Percentiles rank a stretch among this genome's conserved stretches.
Evolutionary conservation across 2,797 vertebrate genomes (phyloP).

Genomic region (Pangasius macronema): DNA sequence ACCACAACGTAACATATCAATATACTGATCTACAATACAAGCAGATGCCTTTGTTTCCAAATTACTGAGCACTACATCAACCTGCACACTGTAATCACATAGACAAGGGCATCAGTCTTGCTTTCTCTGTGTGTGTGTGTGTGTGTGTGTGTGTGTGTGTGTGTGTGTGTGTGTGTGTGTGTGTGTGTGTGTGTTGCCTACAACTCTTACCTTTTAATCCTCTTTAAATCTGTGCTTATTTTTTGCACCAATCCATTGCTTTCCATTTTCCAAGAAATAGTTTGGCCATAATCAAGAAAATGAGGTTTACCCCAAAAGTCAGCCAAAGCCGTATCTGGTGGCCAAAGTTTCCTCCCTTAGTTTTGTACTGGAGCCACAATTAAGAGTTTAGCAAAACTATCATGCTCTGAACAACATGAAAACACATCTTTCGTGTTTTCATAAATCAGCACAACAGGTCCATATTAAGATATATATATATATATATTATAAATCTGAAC

Average conservation of each 20-base stretch:
- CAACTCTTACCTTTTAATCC: neutral
- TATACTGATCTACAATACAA: neutral
- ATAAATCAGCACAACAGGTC: neutral
- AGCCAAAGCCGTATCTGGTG: slow-evolving; percentile 7
- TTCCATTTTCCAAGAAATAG: neutral
- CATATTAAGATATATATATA: neutral
- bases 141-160: neutral
- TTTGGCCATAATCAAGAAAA: slow-evolving; percentile 5
- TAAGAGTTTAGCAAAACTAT: neutral
- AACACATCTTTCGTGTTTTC: neutral
- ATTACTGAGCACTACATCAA: neutral
- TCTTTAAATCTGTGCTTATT: neutral
- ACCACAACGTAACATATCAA: neutral
- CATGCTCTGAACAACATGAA: neutral
- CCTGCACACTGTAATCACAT: neutral
- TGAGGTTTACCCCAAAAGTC: neutral
- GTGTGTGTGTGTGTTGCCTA: neutral
- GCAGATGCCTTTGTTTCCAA: neutral
- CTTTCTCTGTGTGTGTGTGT: neutral
- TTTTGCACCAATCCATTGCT: neutral
- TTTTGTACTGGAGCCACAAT: neutral
- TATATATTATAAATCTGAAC: neutral
- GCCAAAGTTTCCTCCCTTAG: slow-evolving; percentile 7
- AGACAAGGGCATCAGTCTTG: neutral
- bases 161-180: slow-evolving; percentile 12